Evolutionary conservation across 2,113 vertebrate genomes (phyloP).

Genomic region (Salvelinus namaycush): DNA sequence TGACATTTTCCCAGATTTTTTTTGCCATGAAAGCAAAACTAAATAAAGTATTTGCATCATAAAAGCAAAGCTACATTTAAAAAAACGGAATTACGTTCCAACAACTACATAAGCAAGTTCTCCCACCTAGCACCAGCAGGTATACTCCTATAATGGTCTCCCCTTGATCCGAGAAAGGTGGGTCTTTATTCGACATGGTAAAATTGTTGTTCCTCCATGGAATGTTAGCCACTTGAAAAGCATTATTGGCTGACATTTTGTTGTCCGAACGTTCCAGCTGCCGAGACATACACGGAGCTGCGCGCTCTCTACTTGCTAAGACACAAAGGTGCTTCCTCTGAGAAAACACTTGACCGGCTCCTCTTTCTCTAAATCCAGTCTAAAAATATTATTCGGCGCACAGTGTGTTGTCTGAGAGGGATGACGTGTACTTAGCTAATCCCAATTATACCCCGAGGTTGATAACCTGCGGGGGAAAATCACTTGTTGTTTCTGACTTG

Average conservation of each 20-base stretch:
- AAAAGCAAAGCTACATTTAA: no score
- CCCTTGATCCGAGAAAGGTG: conserved; percentile 66
- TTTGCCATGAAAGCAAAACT: no score
- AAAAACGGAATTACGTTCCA: background rate
- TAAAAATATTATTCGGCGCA: conserved; percentile 53
- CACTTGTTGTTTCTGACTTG: no score
- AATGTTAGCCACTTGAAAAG: conserved; percentile 55
- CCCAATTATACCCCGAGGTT: no score
- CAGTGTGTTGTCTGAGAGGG: background rate
- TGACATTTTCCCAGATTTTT: no score
- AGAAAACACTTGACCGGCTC: conserved; percentile 37
- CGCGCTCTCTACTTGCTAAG: background rate
- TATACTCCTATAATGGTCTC: conserved; percentile 72
- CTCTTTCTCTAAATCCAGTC: conserved; percentile 63
- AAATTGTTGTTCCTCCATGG: conserved; percentile 73
- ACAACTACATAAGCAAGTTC: no score
- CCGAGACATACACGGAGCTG: background rate
- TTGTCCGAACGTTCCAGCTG: background rate
- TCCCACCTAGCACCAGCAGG: conserved; percentile 67
- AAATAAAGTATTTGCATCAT: no score
- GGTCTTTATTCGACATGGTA: conserved; percentile 61
- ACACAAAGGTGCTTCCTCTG: background rate
- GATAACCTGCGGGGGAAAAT: no score
- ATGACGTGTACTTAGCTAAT: background rate
- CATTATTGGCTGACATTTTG: conserved; percentile 67